Evolutionary conservation across 92 coral and sea anemone species (phyloP).

Genomic region (Actinostola sp.): DNA sequence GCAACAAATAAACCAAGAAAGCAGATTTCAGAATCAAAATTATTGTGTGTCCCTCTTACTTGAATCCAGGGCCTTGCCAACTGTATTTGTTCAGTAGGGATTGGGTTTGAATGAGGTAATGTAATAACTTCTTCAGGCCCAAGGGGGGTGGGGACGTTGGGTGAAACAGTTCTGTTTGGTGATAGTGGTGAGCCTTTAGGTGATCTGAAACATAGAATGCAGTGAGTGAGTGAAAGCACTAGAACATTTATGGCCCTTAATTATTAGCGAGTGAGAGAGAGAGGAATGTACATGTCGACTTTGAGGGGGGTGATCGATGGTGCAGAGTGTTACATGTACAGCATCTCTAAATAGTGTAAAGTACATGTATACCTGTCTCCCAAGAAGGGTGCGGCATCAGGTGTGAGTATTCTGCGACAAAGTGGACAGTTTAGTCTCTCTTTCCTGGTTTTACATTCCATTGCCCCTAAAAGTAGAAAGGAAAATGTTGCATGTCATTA

Average conservation of each 20-base stretch:
- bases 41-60: conserved; percentile 66
- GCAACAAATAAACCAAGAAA: no score
- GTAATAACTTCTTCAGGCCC: conserved; percentile 86
- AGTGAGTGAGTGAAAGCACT: background rate
- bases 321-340: background rate
- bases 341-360: background rate
- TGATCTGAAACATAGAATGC: conserved; percentile 22
- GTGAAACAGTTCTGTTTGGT: conserved; percentile 53
- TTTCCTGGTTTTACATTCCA: conserved; percentile 82
- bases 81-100: conserved; percentile 84
- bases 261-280: no score
- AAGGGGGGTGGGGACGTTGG: conserved; percentile 76
- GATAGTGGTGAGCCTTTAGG: conserved; percentile 30
- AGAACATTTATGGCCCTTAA: no score
- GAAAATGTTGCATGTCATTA: background rate
- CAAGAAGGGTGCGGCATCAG: conserved; percentile 32
- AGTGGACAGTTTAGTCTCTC: conserved; percentile 90
- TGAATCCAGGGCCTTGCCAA: conserved; percentile 96
- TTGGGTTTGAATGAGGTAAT: conserved; percentile 88
- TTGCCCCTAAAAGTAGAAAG: conserved; percentile 72
- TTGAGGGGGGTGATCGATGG: background rate
- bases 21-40: no score
- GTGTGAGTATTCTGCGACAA: conserved; percentile 79
- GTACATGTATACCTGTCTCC: conserved; percentile 19
- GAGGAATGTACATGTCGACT: no score